phyloP scores from a whole-genome alignment of 2,113 vertebrate genomes.

The Lutjanus erythropterus region DNA sequence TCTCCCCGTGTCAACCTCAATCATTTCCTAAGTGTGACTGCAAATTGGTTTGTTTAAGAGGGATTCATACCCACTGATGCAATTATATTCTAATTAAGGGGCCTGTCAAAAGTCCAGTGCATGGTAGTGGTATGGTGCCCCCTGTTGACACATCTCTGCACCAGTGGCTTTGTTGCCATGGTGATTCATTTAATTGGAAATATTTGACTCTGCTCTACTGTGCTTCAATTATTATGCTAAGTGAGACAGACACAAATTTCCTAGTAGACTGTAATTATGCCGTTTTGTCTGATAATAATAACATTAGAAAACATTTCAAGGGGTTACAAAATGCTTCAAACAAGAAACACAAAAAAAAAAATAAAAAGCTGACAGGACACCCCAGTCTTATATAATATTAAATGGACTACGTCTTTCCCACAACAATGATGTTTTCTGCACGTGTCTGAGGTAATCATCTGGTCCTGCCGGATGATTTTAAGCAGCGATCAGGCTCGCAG shows the following conservation, averaged over 20 bases:
- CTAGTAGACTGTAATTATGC: neutral
- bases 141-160: slow-evolving; percentile 40
- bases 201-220: slow-evolving; percentile 2
- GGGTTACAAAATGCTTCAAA: neutral
- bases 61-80: slow-evolving; percentile 21
- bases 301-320: neutral
- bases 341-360: neutral
- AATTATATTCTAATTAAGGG: slow-evolving; percentile 46
- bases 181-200: slow-evolving; percentile 2
- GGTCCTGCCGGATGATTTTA: neutral
- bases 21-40: slow-evolving; percentile 33
- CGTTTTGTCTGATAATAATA: neutral
- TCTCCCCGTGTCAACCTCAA: slow-evolving; percentile 35
- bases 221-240: slow-evolving; percentile 5
- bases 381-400: neutral
- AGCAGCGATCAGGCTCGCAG: neutral
- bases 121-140: slow-evolving; percentile 9
- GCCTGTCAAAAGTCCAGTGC: slow-evolving; percentile 2
- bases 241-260: neutral
- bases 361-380: neutral
- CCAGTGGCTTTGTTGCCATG: slow-evolving; percentile 5
- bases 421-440: neutral
- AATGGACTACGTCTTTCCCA: neutral
- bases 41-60: slow-evolving; percentile 55
- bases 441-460: neutral